These are phyloP conservation scores for Lycaon pictus DNA, from an alignment of 2,113 vertebrate species.

Conservation along the genomic window DNA sequence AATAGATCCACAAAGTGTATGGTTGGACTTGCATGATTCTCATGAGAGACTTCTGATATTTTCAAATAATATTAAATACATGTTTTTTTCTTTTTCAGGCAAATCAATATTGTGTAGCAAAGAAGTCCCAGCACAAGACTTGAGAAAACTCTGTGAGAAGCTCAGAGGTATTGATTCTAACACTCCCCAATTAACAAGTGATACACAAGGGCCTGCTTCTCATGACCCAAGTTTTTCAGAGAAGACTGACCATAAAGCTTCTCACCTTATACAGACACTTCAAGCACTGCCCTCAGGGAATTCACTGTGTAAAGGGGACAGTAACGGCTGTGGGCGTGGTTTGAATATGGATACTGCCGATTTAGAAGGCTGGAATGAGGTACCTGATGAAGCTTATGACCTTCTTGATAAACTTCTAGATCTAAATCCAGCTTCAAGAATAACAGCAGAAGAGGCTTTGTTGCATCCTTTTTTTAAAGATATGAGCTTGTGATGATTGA, in stretches of 20 bases:
- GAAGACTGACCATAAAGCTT: slow-evolving; percentile 58
- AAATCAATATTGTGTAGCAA: slow-evolving; percentile 96
- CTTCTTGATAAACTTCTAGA: slow-evolving; percentile 97
- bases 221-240: slow-evolving; percentile 52
- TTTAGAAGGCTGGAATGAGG: slow-evolving; percentile 91
- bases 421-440: slow-evolving; percentile 95
- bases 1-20: background rate
- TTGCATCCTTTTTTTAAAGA: slow-evolving; percentile 93
- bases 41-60: background rate
- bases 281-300: slow-evolving; percentile 33
- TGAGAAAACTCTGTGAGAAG: slow-evolving; percentile 94
- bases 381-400: slow-evolving; percentile 94
- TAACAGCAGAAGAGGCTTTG: slow-evolving; percentile 93
- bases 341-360: slow-evolving; percentile 61
- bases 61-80: background rate
- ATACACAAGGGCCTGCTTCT: slow-evolving; percentile 46
- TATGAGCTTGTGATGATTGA: slow-evolving; percentile 78
- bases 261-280: background rate
- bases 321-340: slow-evolving; percentile 34
- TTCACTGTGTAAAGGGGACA: slow-evolving; percentile 59
- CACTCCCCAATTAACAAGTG: slow-evolving; percentile 40
- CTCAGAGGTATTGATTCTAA: slow-evolving; percentile 87
- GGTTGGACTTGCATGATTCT: background rate
- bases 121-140: slow-evolving; percentile 94
- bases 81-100: slow-evolving; percentile 86